phyloP scores from a whole-genome alignment of 2,888 invertebrate genomes.

The Blomia tropicalis region DNA sequence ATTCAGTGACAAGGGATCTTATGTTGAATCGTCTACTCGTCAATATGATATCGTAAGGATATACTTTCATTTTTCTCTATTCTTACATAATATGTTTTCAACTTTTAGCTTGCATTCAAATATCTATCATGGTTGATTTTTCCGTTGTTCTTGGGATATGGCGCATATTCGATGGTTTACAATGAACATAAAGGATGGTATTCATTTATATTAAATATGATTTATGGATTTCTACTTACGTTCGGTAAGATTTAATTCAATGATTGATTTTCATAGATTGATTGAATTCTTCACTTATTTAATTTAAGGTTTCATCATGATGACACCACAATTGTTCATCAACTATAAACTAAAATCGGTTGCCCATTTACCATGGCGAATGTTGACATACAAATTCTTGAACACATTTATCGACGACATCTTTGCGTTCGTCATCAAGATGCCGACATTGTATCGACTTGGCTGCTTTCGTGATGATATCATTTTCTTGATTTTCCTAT shows the following conservation, averaged over 20 bases:
- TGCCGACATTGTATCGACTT: slow-evolving; percentile 95
- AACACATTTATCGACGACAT: slow-evolving; percentile 99
- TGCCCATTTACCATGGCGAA: slow-evolving; percentile 97
- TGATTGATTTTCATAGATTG: neutral
- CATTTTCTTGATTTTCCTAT: slow-evolving; percentile 94
- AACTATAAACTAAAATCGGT: slow-evolving; percentile 99
- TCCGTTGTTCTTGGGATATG: slow-evolving; percentile 81
- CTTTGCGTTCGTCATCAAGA: slow-evolving; percentile 98
- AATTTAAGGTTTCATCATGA: slow-evolving; percentile 80
- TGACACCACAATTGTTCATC: slow-evolving; percentile 99
- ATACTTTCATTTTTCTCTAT: slow-evolving; percentile 16
- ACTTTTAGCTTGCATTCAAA: slow-evolving; percentile 57
- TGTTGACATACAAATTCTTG: slow-evolving; percentile 98
- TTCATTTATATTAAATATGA: slow-evolving; percentile 84
- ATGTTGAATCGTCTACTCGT: slow-evolving; percentile 80
- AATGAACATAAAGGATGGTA: slow-evolving; percentile 98
- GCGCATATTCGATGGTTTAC: slow-evolving; percentile 82
- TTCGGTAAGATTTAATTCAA: slow-evolving; percentile 45
- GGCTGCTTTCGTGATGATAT: slow-evolving; percentile 98
- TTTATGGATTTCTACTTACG: slow-evolving; percentile 91
- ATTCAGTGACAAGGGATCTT: slow-evolving; percentile 88
- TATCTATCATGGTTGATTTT: slow-evolving; percentile 92
- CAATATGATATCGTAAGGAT: slow-evolving; percentile 55
- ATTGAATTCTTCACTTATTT: neutral
- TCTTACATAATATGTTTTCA: slow-evolving; percentile 5